These are phyloP conservation scores for Bufo bufo DNA, from an alignment of 2,113 vertebrate species.

Conservation along the genomic window DNA sequence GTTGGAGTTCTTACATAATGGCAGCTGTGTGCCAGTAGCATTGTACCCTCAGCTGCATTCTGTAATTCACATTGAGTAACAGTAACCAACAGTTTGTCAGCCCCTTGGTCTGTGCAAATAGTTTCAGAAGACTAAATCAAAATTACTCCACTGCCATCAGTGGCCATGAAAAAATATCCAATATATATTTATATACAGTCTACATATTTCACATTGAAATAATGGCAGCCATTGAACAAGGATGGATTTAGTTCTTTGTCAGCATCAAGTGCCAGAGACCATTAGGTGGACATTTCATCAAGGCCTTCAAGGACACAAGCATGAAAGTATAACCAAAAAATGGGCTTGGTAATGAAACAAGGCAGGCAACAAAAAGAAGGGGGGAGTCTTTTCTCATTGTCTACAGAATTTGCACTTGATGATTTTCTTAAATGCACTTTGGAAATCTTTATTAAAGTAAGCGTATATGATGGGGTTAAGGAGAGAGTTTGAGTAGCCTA, in stretches of 20 bases:
- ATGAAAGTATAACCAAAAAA: background rate
- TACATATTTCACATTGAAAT: slow-evolving; percentile 39
- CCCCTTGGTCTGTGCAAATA: slow-evolving; percentile 45
- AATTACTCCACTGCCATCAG: slow-evolving; percentile 31
- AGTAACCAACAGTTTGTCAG: slow-evolving; percentile 41
- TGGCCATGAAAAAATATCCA: slow-evolving; percentile 42
- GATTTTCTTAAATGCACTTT: slow-evolving; percentile 97
- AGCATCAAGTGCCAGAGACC: slow-evolving; percentile 30
- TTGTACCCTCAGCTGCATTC: background rate
- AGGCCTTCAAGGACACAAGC: slow-evolving; percentile 17
- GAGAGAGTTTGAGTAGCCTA: slow-evolving; percentile 97
- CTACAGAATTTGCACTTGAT: slow-evolving; percentile 92
- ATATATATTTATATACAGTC: slow-evolving; percentile 37
- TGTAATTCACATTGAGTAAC: slow-evolving; percentile 6
- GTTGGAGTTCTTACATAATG: slow-evolving; percentile 42
- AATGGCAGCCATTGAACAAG: slow-evolving; percentile 44
- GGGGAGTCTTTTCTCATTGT: slow-evolving; percentile 65
- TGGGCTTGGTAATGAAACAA: slow-evolving; percentile 13
- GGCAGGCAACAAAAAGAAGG: background rate
- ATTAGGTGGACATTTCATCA: background rate
- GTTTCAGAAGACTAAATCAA: slow-evolving; percentile 42
- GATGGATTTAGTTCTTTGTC: background rate
- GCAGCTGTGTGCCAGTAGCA: slow-evolving; percentile 3
- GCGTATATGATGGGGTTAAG: slow-evolving; percentile 97
- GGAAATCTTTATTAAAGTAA: slow-evolving; percentile 99